Evolutionary conservation across 2,113 vertebrate species (phyloP), one percentile per base, ranked within the genome.

Genomic region (Triplophysa siluroides): DNA sequence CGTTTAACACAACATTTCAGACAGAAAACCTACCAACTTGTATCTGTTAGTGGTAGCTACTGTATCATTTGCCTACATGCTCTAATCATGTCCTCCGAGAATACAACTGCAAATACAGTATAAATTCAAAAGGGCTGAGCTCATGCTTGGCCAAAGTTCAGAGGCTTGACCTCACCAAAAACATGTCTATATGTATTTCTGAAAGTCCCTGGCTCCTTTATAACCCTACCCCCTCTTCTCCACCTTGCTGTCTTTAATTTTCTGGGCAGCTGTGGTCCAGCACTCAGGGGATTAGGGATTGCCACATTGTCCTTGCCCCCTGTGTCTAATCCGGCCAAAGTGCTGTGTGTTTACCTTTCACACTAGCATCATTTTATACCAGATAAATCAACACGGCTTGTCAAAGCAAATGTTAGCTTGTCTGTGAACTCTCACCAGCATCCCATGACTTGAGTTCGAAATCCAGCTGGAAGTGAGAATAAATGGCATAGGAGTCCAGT

Each of bases 221-320:
- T 50, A 77, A 56, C 33, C 65, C 38, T 16, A 45, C 38, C 26
- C 41, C 26, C 43, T 62, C 33, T 63, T 75, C 68, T 54, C 50
- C 47, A 41, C 60, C 78, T 26, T 45, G 64, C 18, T 61, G 52
- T 33, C 68, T 73, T 68, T 75, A 74, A 78, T 83, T 78, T 63
- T 29, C 66, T 63, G 38, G 47, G 54, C 65, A 81, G 67, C 66
- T 86, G 71, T 81, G 60, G 66, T 73, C 79, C 26, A 60, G 41
- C 58, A 76, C 77, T 92, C 92, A 89, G 90, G 94, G 93, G 91
- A 92, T 90, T 66, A 93, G 86, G 89, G 92, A 91, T 92, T 88
- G 94, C 91, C 90, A 94, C 91, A 92, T 91, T 93, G 93, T 8
- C 92, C 91, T 90, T 62, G 16, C 68, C 58, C 52, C 38, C 58